Evolutionary conservation across 2,888 invertebrate species (phyloP).

Genomic region (Leuctra nigra): DNA sequence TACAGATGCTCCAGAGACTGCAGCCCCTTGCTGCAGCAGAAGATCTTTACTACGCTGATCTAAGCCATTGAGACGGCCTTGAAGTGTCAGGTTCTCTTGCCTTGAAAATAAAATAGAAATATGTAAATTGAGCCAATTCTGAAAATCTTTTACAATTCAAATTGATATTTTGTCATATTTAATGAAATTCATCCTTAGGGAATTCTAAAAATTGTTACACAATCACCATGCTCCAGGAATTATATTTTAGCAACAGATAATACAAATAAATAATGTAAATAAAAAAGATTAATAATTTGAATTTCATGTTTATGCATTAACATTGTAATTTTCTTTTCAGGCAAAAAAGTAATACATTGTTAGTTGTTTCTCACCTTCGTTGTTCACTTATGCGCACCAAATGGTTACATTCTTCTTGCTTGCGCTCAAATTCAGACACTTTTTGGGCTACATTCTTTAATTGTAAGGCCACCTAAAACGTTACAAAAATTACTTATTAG

Average conservation of each 20-base stretch:
- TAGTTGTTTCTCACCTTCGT: conserved; percentile 57
- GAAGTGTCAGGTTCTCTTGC: conserved; percentile 59
- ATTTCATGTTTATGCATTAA: no score
- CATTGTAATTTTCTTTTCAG: no score
- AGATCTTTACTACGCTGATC: conserved; percentile 58
- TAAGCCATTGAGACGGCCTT: conserved; percentile 55
- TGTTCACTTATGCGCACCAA: conserved; percentile 74
- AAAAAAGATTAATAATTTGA: no score
- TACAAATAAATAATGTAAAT: no score
- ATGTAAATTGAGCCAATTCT: no score
- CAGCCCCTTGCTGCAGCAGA: conserved; percentile 59
- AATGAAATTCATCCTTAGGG: no score
- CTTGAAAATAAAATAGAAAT: conserved; percentile 40
- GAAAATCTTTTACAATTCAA: no score
- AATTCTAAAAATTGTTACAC: no score
- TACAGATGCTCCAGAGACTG: conserved; percentile 61
- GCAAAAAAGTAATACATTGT: no score
- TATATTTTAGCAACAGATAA: no score
- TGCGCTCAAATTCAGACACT: conserved; percentile 51
- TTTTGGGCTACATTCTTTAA: conserved; percentile 39
- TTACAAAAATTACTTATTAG: conserved; percentile 5
- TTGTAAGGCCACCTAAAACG: neutral
- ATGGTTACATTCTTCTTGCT: conserved; percentile 71
- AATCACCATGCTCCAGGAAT: no score
- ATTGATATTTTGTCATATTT: no score